Evolutionary conservation across 2,797 vertebrate species (phyloP), one percentile per base, ranked within the genome.

Genomic region (Brachyalestes nurse): DNA sequence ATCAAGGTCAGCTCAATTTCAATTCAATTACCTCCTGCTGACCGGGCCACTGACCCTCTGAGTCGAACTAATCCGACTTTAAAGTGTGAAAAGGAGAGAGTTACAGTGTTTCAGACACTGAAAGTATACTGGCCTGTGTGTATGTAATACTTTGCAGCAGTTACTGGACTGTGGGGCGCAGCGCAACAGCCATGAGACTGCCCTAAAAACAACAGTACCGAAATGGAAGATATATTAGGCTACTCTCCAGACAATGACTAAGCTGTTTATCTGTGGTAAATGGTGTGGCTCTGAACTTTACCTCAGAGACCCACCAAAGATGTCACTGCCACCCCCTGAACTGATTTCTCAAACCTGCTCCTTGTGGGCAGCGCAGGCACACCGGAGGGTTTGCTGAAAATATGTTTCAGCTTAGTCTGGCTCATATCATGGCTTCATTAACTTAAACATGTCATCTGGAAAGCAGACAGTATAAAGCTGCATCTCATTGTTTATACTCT

Each of bases 1-100:
- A 81, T 83, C 42, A 25, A 75, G 83, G 77, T 73, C 70, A 70
- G 75, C 7, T 84, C 85, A 86, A 86, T 90, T 92, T 88, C 70
- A 83, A 78, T 78, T 83, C 87, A 88, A 83, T 91, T 87, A 85
- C 64, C 14, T 78, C 84, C 71, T 66, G 82, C 78, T 78, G 21
- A 77, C 57, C 73, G 78, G 75, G 80, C 83, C 78, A 83, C 69
- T 79, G 73, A 77, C 82, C 76, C 72, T 38, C 72, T 19, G 67
- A 40, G 61, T 83, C 62, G 58, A 25, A 38, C 21, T 66, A 64
- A 53, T 80, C 73, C 47, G 78, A 66, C 40, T 71, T 73, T 51
- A 64, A 73, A 78, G 71, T 23, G 42, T 38, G n/a, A 61, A 67
- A 62, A 28, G 16, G 25, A 34, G 8, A 72, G 12, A 40, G 49